Evolutionary conservation across 35 echinoderm and acorn worm species (phyloP).

Genomic region (Ophiothrix spiculata): DNA sequence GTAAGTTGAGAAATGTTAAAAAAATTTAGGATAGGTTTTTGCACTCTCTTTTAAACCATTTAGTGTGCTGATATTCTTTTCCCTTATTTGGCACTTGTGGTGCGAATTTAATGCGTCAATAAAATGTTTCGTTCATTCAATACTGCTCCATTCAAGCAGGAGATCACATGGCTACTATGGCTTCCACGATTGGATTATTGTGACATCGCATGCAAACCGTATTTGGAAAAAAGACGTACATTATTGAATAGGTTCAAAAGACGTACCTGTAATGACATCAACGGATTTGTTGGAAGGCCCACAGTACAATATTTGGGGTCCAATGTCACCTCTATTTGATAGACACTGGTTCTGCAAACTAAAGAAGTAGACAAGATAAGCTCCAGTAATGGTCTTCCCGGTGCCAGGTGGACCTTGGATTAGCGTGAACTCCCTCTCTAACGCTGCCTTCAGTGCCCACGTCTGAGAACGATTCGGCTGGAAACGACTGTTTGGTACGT

Average conservation of each 20-base stretch:
- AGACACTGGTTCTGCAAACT: constrained; percentile 35
- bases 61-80: no score
- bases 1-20: no score
- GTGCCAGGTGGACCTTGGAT: constrained; percentile 99
- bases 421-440: constrained; percentile 52
- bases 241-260: background rate
- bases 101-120: background rate
- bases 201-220: no score
- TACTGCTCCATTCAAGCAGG: no score
- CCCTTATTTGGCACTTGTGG: no score
- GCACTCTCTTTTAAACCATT: no score
- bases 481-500: background rate
- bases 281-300: constrained; percentile 84
- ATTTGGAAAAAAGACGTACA: no score
- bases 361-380: constrained; percentile 44
- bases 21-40: no score
- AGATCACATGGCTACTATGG: no score
- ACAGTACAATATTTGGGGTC: constrained; percentile 57
- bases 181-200: no score
- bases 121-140: background rate
- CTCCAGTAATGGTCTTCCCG: constrained; percentile 62
- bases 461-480: constrained; percentile 55
- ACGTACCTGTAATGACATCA: constrained; percentile 66
- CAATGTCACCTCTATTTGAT: constrained; percentile 14
- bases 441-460: constrained; percentile 42